phyloP scores from a whole-genome alignment of 2,888 invertebrate genomes.

The Campopleginae sp. region DNA sequence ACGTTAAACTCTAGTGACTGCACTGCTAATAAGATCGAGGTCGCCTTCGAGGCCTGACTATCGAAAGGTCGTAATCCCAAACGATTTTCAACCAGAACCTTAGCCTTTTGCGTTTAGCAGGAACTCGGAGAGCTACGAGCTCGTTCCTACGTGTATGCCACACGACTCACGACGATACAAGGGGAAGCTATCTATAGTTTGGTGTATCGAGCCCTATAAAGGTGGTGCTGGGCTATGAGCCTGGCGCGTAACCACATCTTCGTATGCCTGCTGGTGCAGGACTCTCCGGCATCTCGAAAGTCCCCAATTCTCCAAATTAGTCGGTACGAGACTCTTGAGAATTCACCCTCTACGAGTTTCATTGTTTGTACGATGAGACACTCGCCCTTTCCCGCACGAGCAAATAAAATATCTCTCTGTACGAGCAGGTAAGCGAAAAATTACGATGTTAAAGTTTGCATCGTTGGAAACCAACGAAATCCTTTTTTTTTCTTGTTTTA shows the following conservation, averaged over 20 bases:
- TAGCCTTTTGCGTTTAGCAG: neutral
- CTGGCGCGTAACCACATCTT: neutral
- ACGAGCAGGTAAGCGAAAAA: neutral
- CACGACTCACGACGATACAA: conserved; percentile 51
- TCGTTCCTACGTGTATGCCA: conserved; percentile 53
- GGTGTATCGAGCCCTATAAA: conserved; percentile 20
- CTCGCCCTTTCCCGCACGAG: neutral
- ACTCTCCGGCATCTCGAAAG: conserved; percentile 20
- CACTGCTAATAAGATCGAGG: conserved; percentile 7
- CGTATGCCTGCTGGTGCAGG: neutral
- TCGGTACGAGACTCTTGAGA: neutral
- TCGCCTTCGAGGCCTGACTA: neutral
- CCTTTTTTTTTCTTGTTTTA: no score
- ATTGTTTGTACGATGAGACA: conserved; percentile 4
- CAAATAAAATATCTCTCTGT: neutral
- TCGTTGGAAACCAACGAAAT: no score
- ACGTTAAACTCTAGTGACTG: neutral
- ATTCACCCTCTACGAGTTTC: conserved; percentile 11
- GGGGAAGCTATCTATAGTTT: conserved; percentile 44
- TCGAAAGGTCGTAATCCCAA: conserved; percentile 12
- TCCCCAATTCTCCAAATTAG: conserved; percentile 6
- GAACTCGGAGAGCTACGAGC: conserved; percentile 37
- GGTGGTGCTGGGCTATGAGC: neutral
- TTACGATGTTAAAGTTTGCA: no score
- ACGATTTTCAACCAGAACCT: neutral